Evolutionary conservation across 2,888 invertebrate species (phyloP).

Genomic region (Cantharis rufa): DNA sequence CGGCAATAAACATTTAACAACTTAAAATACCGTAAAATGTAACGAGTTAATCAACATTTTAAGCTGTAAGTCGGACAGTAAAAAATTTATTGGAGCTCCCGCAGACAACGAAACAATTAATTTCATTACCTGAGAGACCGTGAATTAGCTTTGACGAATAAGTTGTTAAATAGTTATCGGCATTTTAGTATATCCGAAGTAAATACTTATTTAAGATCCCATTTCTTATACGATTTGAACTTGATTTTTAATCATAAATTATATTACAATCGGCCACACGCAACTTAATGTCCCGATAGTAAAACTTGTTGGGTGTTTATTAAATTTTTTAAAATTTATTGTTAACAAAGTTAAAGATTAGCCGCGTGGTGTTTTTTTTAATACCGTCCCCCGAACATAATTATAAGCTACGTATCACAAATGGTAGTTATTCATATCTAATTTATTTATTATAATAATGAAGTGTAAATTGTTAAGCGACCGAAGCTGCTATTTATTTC

Average conservation of each 20-base stretch:
- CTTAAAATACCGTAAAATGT: neutral
- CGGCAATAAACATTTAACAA: constrained; percentile 1
- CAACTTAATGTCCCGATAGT: constrained; percentile 30
- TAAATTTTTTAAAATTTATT: constrained; percentile 44
- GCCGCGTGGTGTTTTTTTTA: constrained; percentile 35
- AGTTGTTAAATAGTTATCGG: constrained; percentile 50
- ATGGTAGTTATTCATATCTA: neutral
- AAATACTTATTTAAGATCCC: constrained; percentile 38
- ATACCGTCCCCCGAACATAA: neutral
- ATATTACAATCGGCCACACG: constrained; percentile 38
- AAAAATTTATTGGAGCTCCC: constrained; percentile 35
- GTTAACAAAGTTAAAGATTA: constrained; percentile 40
- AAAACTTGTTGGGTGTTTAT: constrained; percentile 35
- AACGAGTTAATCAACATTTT: constrained; percentile 1
- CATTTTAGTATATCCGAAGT: constrained; percentile 46
- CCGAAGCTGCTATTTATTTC: constrained; percentile 11
- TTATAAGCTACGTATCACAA: neutral
- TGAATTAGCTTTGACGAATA: constrained; percentile 40
- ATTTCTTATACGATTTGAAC: constrained; percentile 35
- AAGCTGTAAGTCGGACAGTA: constrained; percentile 6
- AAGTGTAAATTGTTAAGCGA: neutral
- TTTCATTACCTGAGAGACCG: constrained; percentile 37
- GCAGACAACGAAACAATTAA: constrained; percentile 37
- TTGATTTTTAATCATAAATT: constrained; percentile 42
- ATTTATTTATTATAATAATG: neutral